These are phyloP conservation scores for Colletes latitarsis DNA, from an alignment of 1,140 invertebrate genomes.

Conservation along the genomic window DNA sequence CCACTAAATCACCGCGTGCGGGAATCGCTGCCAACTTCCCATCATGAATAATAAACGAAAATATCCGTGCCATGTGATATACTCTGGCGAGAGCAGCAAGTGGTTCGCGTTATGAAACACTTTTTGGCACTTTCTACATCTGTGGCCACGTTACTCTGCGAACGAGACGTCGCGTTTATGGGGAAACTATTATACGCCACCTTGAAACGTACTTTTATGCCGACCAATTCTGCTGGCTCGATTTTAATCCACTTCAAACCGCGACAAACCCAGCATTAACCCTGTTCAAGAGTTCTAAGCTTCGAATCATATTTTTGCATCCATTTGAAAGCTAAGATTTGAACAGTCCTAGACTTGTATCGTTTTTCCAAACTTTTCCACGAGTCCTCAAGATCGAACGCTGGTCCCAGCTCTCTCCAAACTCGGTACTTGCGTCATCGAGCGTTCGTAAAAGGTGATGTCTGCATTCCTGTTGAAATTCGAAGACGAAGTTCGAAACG, in stretches of 20 bases:
- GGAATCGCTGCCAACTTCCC: slow-evolving; percentile 64
- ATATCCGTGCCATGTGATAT: slow-evolving; percentile 56
- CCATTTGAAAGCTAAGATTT: too few species aligned
- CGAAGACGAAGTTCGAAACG: slow-evolving; percentile 19
- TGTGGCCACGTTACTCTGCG: too few species aligned
- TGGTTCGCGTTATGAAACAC: slow-evolving; percentile 23
- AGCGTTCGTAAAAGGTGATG: too few species aligned
- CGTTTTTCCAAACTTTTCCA: too few species aligned
- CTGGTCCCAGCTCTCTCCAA: neutral
- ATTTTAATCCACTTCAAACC: neutral
- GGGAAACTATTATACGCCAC: neutral
- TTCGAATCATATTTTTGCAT: too few species aligned
- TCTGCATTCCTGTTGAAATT: neutral
- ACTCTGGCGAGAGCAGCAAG: slow-evolving; percentile 49
- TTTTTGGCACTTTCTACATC: neutral
- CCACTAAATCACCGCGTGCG: slow-evolving; percentile 54
- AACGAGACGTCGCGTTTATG: neutral
- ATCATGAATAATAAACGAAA: slow-evolving; percentile 76
- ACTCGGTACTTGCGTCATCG: neutral
- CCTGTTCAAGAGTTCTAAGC: too few species aligned
- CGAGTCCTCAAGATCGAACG: too few species aligned
- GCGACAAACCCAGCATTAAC: too few species aligned
- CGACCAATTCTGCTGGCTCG: too few species aligned
- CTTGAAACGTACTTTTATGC: too few species aligned
- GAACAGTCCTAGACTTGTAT: too few species aligned